Evolutionary conservation across 2,113 vertebrate species (phyloP).

Genomic region (Galbula dea): DNA sequence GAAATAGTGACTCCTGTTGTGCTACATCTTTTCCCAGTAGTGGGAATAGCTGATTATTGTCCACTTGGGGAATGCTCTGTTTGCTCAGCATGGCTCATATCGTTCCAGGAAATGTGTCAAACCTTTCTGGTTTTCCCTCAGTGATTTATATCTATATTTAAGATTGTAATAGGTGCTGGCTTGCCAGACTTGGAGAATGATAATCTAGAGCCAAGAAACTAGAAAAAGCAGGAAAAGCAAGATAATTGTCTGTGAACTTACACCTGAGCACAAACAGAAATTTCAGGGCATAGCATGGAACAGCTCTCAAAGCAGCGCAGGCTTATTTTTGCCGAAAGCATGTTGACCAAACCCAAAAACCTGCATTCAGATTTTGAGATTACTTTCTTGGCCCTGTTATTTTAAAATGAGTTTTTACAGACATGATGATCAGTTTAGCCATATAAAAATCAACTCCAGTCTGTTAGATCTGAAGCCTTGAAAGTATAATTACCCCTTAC

Average conservation of each 20-base stretch:
- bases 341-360: neutral
- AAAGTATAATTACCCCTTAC: neutral
- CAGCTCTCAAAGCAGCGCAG: neutral
- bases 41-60: neutral
- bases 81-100: neutral
- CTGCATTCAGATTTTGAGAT: neutral
- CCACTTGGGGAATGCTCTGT: neutral
- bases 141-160: conserved; percentile 8
- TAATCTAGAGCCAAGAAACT: neutral
- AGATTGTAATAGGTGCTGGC: neutral
- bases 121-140: neutral
- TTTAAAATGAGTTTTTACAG: neutral
- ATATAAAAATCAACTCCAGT: neutral
- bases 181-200: neutral
- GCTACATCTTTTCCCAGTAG: neutral
- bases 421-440: neutral
- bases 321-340: neutral
- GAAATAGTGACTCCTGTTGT: neutral
- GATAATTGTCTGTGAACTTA: conserved; percentile 9
- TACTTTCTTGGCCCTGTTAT: neutral
- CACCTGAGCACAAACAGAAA: neutral
- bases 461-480: neutral
- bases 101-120: neutral
- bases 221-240: neutral
- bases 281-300: neutral